Base-by-base conservation (phyloP, 2,797 vertebrate genomes). In the Neoniphon sammara region DNA sequence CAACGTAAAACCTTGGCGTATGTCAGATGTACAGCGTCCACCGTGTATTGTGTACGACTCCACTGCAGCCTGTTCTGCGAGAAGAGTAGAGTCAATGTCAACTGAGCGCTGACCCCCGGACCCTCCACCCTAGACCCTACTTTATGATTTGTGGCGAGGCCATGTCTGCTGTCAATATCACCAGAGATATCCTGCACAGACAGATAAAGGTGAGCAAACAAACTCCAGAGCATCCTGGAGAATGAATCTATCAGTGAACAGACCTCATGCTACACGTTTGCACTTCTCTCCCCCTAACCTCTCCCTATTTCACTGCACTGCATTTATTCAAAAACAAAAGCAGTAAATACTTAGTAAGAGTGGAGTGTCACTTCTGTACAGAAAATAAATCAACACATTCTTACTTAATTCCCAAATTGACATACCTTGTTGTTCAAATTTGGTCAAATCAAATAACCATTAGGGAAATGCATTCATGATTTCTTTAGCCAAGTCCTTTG, bases 101-200 rank as follows among this genome's bases (percentile, higher is more conserved):
- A 65, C 85, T 80, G 85, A 91, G 44, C 78, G 82, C 77, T 92
- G 88, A 92, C 77, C 81, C 71, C 81, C 76, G 84, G 68, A 87
- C 74, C 74, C 64, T 81, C 72, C 68, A 66, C 71, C 73, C 74
- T 64, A 85, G 55, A 76, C 64, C 70, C 39, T 78, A 62, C 72
- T 89, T 76, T 75, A 82, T 91, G 89, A 87, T 85, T 78, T 86
- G 81, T 81, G 83, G 89, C 85, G 91, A 93, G 88, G 87, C 84
- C 89, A 99, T 99, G 98, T 94, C 95, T 85, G 91, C 95, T 91
- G 94, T 93, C 83, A 99, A 98, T 92, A 97, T 99, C 92, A 96
- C 97, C 78, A 94, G 94, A 82, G 96, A 98, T 85, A 93, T 98
- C 88, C 94, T 98, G 91, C 93, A 93, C 88, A 93, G 98, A 88